These are phyloP conservation scores for Parnassius smintheus DNA, from an alignment of 2,888 invertebrate species.

Conservation along the genomic window DNA sequence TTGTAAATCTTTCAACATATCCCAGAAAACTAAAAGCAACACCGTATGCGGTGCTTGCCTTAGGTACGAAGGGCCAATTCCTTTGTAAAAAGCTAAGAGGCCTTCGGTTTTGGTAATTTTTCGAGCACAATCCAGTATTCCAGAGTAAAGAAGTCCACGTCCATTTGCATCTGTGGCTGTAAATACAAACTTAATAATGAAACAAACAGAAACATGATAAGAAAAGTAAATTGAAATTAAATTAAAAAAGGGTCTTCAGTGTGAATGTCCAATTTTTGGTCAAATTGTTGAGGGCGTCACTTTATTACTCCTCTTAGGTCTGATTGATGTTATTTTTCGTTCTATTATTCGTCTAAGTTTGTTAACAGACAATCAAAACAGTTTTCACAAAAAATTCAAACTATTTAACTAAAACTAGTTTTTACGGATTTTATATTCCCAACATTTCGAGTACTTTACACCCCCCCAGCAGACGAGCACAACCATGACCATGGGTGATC, in stretches of 20 bases:
- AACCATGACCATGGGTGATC: no score
- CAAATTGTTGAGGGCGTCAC: no score
- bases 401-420: no score
- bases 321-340: no score
- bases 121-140: conserved; percentile 87
- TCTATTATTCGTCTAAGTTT: no score
- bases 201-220: neutral
- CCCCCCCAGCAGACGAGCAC: no score
- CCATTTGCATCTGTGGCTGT: conserved; percentile 84
- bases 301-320: no score
- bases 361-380: no score
- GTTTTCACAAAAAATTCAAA: no score
- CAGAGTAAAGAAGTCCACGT: conserved; percentile 85
- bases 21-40: conserved; percentile 93
- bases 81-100: conserved; percentile 93
- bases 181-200: conserved; percentile 30
- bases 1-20: conserved; percentile 82
- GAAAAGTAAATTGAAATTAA: conserved; percentile 3
- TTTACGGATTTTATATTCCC: no score
- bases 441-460: no score
- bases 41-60: conserved; percentile 95
- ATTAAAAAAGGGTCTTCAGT: neutral
- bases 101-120: conserved; percentile 91
- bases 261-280: no score
- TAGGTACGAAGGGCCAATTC: conserved; percentile 93